phyloP scores from a whole-genome alignment of 1,140 invertebrate genomes.

The Zaprionus inermis region DNA sequence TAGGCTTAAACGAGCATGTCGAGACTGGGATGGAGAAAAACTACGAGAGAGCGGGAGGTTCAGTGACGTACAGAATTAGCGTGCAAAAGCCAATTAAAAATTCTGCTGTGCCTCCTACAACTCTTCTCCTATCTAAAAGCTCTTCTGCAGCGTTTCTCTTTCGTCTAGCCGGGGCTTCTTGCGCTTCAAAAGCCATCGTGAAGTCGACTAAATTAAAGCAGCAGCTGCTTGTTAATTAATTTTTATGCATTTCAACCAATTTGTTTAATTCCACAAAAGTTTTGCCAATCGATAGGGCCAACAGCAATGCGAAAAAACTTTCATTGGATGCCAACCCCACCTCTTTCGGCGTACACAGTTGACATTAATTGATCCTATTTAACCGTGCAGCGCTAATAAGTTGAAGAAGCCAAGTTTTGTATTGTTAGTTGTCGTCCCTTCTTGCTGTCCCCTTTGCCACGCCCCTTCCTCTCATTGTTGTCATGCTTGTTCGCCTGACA shows the following conservation, averaged over 20 bases:
- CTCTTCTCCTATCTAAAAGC: slow-evolving; percentile 43
- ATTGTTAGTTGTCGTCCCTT: slow-evolving; percentile 22
- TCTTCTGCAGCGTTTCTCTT: slow-evolving; percentile 41
- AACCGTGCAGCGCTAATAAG: slow-evolving; percentile 76
- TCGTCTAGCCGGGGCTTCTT: slow-evolving; percentile 10
- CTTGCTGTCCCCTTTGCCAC: slow-evolving; percentile 17
- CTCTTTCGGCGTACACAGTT: slow-evolving; percentile 35
- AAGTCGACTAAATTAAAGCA: background rate
- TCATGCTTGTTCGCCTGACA: slow-evolving; percentile 63
- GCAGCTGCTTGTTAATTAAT: slow-evolving; percentile 70
- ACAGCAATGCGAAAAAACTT: slow-evolving; percentile 44
- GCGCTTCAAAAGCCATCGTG: background rate
- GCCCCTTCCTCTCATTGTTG: too few species aligned
- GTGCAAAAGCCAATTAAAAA: slow-evolving; percentile 77
- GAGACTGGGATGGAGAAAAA: slow-evolving; percentile 2
- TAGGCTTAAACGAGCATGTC: slow-evolving; percentile 77
- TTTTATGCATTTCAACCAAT: slow-evolving; percentile 79
- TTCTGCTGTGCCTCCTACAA: slow-evolving; percentile 46
- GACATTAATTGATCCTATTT: slow-evolving; percentile 80
- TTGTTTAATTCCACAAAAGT: slow-evolving; percentile 67
- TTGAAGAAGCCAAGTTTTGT: slow-evolving; percentile 57
- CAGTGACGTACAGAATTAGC: slow-evolving; percentile 36
- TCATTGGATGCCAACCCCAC: background rate
- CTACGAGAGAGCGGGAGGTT: background rate
- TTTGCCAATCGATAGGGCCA: slow-evolving; percentile 61